Conservation (phyloP, 2,797 vertebrate genomes). For the Odontamblyopus rebecca region DNA sequence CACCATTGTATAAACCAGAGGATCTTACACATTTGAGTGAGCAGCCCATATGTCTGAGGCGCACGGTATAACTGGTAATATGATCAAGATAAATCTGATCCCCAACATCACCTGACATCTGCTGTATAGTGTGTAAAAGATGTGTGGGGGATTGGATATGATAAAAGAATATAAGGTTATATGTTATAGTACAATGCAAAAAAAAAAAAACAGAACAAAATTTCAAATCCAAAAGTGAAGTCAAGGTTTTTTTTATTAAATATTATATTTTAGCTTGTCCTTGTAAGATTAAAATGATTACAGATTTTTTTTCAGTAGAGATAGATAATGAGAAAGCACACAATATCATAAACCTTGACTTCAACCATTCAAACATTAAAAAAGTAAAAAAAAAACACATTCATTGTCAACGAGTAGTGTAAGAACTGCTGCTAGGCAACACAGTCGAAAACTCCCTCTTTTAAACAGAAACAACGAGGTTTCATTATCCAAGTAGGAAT, state of each 20-base stretch:
- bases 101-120: neutral
- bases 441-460: neutral
- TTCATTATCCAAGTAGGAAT: neutral
- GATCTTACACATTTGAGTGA: neutral
- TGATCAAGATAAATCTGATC: neutral
- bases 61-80: neutral
- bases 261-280: neutral
- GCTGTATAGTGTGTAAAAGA: neutral
- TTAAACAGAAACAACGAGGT: neutral
- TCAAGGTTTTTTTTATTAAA: conserved; percentile 6
- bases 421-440: conserved; percentile 34
- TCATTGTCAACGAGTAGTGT: conserved; percentile 23
- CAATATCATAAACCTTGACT: conserved; percentile 7
- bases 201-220: no score
- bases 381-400: conserved; percentile 21
- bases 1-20: neutral
- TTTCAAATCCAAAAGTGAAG: neutral
- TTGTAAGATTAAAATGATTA: conserved; percentile 13
- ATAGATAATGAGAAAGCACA: neutral
- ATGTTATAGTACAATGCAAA: no score
- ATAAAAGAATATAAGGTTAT: neutral
- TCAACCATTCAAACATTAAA: conserved; percentile 6
- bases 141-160: neutral
- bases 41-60: neutral
- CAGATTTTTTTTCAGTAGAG: neutral